A percentile compares a stretch with the other conserved stretches of the same genome.
Conservation (phyloP, 2,113 vertebrate genomes). For the Solenodon paradoxus region DNA sequence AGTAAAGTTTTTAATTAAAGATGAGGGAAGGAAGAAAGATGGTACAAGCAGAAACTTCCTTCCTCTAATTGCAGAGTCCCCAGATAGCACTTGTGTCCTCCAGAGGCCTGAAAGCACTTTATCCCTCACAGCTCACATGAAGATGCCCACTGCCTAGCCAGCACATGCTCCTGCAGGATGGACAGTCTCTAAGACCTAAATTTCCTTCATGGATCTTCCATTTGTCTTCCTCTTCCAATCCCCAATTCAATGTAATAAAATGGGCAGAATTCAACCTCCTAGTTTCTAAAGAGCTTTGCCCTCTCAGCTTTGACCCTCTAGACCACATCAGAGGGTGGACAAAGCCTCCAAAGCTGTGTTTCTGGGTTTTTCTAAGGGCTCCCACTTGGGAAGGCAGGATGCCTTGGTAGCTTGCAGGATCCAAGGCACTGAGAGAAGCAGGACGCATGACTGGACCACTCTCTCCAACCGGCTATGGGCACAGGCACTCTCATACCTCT, state of each 20-base stretch:
- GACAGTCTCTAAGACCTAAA: not conserved
- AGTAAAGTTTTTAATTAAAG: too few species aligned
- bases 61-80: not conserved
- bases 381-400: not conserved
- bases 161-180: not conserved
- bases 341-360: not conserved
- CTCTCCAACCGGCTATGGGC: not conserved
- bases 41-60: not conserved
- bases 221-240: not conserved
- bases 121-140: not conserved
- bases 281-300: not conserved
- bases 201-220: not conserved
- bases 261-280: not conserved
- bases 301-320: not conserved
- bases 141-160: not conserved
- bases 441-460: slow-evolving; percentile 23
- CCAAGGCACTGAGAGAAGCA: not conserved
- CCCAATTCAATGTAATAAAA: not conserved
- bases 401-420: slow-evolving; percentile 2
- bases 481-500: slow-evolving; percentile 15
- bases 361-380: not conserved
- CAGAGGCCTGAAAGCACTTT: not conserved
- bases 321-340: not conserved
- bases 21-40: not conserved
- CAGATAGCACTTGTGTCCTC: not conserved